These are phyloP conservation scores for Linnaemya tessellans DNA, from an alignment of 2,888 invertebrate species.

Conservation along the genomic window DNA sequence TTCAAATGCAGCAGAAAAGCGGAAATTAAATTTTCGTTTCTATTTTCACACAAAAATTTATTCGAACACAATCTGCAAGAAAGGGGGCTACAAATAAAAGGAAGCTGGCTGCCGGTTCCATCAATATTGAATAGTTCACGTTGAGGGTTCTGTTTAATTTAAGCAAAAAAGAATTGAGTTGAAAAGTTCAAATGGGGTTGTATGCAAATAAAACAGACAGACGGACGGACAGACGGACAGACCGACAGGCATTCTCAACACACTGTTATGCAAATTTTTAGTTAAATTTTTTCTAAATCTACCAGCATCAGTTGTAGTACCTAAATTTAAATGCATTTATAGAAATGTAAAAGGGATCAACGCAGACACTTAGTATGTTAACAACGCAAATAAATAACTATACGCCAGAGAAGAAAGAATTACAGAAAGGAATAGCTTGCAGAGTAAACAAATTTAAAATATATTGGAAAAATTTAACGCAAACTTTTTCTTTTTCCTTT, in stretches of 20 bases:
- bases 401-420: not conserved
- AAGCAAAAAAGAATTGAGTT: conserved; percentile 33
- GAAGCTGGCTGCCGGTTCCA: conserved; percentile 37
- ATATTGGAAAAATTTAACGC: conserved; percentile 11
- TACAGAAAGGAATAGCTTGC: not conserved
- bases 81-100: not conserved
- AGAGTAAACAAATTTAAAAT: conserved; percentile 22
- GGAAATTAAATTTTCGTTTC: conserved; percentile 74
- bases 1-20: conserved; percentile 73
- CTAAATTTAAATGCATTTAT: conserved; percentile 31
- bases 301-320: conserved; percentile 1
- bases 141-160: conserved; percentile 19
- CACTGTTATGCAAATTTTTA: conserved; percentile 32
- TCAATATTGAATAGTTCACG: conserved; percentile 49
- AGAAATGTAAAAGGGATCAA: conserved; percentile 19
- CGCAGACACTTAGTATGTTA: conserved; percentile 32
- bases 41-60: conserved; percentile 48
- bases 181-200: conserved; percentile 62
- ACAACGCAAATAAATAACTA: conserved; percentile 34
- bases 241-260: not conserved
- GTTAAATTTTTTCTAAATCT: conserved; percentile 28
- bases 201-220: conserved; percentile 51
- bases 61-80: conserved; percentile 5
- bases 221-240: conserved; percentile 7
- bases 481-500: not conserved